Evolutionary conservation across 2,888 invertebrate genomes (phyloP), one percentile per base, ranked within the genome.

Genomic region (Hecatera dysodea): DNA sequence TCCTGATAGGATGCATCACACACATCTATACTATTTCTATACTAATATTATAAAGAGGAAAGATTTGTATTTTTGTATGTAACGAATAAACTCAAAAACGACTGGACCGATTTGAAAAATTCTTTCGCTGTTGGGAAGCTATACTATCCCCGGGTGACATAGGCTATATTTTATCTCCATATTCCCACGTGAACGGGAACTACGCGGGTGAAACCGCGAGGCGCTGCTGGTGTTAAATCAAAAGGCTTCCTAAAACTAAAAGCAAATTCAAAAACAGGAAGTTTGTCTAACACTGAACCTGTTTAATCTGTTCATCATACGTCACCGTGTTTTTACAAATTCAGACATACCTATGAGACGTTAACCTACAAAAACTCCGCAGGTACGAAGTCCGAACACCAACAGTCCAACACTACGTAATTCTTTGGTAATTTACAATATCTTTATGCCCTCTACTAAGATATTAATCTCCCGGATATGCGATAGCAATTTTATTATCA

Each of bases 401-500:
- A 7, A 19, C n/a, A 39, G 24, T 0, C 39, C n/a, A 50, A 50
- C 15, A 53, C 22, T 50, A 29, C n/a, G n/a, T n/a, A n/a, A n/a
- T n/a, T n/a, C n/a, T 56, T 72, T 53, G 63, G 50, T 22, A 66
- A 72, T 12, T 24, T 22, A 11, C 22, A 53, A 24, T 81, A 67
- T 61, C 56, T 78, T 29, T 12, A 36, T 63, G 75, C 8, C 59
- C 39, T 82, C 52, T 67, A 53, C n/a, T 48, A 48, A 44, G 42
- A 33, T 42, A 74, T 11, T 22, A 44, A 4, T 24, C 67, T 76
- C 81, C 83, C 86, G 83, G 84, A 84, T 81, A 72, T 74, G 24
- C 27, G 82, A 79, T 83, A 79, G 27, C 29, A 9, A 22, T 29
- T 27, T 29, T n/a, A n/a, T 69, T 83, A 84, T 73, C 83, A 62